These are phyloP conservation scores for Chelonia mydas DNA, from an alignment of 2,797 vertebrate species.

Conservation along the genomic window DNA sequence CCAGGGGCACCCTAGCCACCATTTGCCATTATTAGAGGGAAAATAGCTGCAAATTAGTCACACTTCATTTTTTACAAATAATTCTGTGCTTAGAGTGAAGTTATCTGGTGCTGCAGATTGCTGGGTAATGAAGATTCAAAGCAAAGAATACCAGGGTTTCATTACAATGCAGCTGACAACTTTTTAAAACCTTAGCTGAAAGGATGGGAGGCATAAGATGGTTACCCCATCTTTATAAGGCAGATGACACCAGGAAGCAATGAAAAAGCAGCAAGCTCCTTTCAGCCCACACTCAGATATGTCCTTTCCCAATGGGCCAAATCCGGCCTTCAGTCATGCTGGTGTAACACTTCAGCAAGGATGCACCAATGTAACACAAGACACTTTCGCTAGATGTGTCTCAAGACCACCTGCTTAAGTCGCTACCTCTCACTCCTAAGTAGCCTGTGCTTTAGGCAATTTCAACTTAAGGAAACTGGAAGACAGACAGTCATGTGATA, in stretches of 20 bases:
- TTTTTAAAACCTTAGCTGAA: background rate
- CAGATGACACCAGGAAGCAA: background rate
- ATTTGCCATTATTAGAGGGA: background rate
- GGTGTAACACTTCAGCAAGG: background rate
- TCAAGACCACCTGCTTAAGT: rapidly evolving
- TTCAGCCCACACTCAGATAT: background rate
- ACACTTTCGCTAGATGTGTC: background rate
- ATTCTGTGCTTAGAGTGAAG: no score
- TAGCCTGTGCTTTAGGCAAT: background rate
- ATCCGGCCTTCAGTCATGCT: background rate
- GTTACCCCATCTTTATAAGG: background rate
- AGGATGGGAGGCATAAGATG: background rate
- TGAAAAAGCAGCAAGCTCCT: constrained; percentile 15
- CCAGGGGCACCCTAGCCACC: constrained; percentile 46
- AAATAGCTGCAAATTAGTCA: background rate
- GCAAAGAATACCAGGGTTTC: background rate
- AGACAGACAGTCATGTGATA: background rate
- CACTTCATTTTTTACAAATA: background rate
- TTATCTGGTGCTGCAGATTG: background rate
- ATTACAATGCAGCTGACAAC: background rate
- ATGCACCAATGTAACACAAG: background rate
- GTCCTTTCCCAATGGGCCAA: background rate
- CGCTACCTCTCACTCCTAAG: background rate
- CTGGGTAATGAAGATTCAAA: background rate
- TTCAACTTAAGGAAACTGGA: background rate